Percentiles rank a stretch among this genome's conserved stretches.
Conservation (phyloP, 1,140 invertebrate species). For the Drosophila fuyamai region DNA sequence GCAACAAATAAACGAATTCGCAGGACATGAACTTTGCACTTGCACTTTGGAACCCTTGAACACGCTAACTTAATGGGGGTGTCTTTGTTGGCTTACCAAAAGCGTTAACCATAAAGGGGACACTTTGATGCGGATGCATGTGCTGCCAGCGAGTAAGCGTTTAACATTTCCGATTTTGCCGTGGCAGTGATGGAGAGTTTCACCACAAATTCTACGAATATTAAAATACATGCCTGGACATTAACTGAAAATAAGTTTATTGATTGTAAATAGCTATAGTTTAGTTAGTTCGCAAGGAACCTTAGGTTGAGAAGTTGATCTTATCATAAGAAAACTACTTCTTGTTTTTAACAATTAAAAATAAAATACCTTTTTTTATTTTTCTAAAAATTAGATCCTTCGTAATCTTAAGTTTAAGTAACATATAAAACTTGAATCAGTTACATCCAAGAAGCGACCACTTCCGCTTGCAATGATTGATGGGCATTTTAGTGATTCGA, state of each 20-base stretch:
- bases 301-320: too few relatives aligned
- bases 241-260: not conserved
- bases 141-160: conserved; percentile 29
- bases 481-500: conserved; percentile 35
- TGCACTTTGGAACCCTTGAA: conserved; percentile 36
- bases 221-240: not conserved
- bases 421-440: conserved; percentile 36
- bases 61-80: conserved; percentile 36
- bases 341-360: too few relatives aligned
- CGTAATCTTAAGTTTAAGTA: too few relatives aligned
- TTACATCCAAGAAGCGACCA: conserved; percentile 28
- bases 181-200: conserved; percentile 12
- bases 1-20: conserved; percentile 45
- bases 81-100: conserved; percentile 41
- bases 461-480: conserved; percentile 62
- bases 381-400: too few relatives aligned
- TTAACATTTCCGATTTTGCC: conserved; percentile 22
- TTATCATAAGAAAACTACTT: too few relatives aligned
- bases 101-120: conserved; percentile 33
- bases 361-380: too few relatives aligned
- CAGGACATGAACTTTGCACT: conserved; percentile 52
- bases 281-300: too few relatives aligned
- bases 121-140: conserved; percentile 23
- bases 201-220: not conserved
- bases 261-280: too few relatives aligned